Evolutionary conservation across 2,888 invertebrate genomes (phyloP).

Genomic region (Antheraea yamamai): DNA sequence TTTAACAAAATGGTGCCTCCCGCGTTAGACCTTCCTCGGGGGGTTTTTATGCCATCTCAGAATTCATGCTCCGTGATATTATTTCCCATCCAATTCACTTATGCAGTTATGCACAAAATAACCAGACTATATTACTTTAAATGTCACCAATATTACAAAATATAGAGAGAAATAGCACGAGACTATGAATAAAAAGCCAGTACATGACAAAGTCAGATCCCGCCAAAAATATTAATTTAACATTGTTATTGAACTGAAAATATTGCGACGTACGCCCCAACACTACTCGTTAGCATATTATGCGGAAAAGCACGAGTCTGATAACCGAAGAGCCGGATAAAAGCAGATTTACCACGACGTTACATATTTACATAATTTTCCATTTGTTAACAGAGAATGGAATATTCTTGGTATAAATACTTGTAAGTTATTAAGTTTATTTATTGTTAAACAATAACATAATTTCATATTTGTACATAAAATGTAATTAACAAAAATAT

Average conservation of each 20-base stretch:
- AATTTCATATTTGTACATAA: neutral
- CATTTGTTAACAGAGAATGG: neutral
- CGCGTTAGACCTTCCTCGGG: no score
- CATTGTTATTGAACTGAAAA: neutral
- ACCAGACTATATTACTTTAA: no score
- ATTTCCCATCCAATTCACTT: no score
- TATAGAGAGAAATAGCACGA: no score
- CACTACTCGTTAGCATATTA: conserved; percentile 5
- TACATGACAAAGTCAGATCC: neutral
- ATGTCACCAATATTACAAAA: no score
- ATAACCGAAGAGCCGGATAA: neutral
- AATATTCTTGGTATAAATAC: neutral
- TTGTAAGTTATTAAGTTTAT: neutral
- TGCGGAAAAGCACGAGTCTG: neutral
- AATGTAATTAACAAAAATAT: neutral
- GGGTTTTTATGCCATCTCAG: no score
- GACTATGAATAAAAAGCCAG: no score
- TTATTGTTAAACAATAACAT: neutral
- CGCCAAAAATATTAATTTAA: neutral
- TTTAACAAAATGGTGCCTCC: no score
- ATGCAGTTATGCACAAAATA: no score
- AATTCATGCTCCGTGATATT: no score
- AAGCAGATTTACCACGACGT: neutral
- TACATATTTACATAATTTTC: conserved; percentile 11
- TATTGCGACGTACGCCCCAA: neutral